Evolutionary conservation across 2,888 invertebrate species (phyloP).

Genomic region (Ceraclea dissimilis): DNA sequence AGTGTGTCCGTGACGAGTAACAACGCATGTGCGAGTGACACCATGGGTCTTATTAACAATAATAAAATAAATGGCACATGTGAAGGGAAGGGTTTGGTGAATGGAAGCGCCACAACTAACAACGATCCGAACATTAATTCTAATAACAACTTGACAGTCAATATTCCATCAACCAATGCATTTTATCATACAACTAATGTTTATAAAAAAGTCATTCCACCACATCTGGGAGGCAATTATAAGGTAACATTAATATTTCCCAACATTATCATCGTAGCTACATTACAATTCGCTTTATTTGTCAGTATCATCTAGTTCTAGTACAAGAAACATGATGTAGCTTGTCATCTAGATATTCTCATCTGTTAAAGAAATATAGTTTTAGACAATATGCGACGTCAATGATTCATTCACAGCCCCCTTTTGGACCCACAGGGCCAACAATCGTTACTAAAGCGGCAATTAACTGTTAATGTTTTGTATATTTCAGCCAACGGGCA

Average conservation of each 20-base stretch:
- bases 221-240: conserved; percentile 32
- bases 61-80: neutral
- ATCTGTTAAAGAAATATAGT: too few species aligned
- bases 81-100: neutral
- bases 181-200: conserved; percentile 21
- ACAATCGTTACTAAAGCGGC: too few species aligned
- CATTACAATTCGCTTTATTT: too few species aligned
- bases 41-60: neutral
- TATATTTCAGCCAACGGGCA: conserved; percentile 40
- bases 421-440: too few species aligned
- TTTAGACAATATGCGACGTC: too few species aligned
- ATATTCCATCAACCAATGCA: conserved; percentile 4
- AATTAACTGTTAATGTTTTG: too few species aligned
- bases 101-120: conserved; percentile 4
- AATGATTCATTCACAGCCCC: too few species aligned
- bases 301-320: too few species aligned
- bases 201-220: conserved; percentile 30
- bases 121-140: conserved; percentile 7
- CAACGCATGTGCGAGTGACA: conserved; percentile 13
- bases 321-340: too few species aligned
- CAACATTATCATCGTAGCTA: neutral
- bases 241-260: conserved; percentile 23
- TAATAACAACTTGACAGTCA: conserved; percentile 1
- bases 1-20: conserved; percentile 14
- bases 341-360: too few species aligned